Evolutionary conservation across 2,113 vertebrate species (phyloP).

Genomic region (Sprattus sprattus): DNA sequence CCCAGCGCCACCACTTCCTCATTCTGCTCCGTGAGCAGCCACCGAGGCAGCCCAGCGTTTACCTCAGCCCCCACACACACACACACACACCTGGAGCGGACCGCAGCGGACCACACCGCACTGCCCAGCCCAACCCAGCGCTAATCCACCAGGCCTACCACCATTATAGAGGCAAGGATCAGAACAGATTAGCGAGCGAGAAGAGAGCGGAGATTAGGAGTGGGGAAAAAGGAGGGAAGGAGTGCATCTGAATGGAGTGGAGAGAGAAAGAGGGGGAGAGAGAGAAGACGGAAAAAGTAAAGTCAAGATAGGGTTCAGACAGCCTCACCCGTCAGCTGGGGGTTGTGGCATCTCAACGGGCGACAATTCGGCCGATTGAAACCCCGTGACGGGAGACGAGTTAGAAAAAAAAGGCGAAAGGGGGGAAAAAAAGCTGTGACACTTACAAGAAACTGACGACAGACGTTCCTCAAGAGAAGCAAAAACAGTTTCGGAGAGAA

Average conservation of each 20-base stretch:
- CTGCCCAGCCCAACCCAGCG: not conserved
- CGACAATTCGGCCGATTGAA: not conserved
- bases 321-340: not conserved
- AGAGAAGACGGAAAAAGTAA: constrained; percentile 31
- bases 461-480: not conserved
- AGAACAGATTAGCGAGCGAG: not conserved
- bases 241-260: not conserved
- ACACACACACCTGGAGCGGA: not conserved
- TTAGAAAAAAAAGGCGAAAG: not conserved
- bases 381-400: not conserved
- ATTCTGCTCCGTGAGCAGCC: not conserved
- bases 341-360: not conserved
- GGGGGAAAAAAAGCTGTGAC: not conserved
- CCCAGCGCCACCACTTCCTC: not conserved
- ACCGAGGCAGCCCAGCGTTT: not conserved
- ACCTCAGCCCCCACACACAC: not conserved
- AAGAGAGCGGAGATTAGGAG: not conserved
- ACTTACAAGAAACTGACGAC: not conserved
- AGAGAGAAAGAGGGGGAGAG: constrained; percentile 19
- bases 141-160: not conserved
- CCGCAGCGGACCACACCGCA: not conserved
- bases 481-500: not conserved
- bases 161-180: not conserved
- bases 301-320: not conserved
- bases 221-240: not conserved